Percentiles rank a stretch among this genome's conserved stretches.
These are phyloP conservation scores for Cettia cetti DNA, from an alignment of 2,113 vertebrate genomes.

Conservation along the genomic window DNA sequence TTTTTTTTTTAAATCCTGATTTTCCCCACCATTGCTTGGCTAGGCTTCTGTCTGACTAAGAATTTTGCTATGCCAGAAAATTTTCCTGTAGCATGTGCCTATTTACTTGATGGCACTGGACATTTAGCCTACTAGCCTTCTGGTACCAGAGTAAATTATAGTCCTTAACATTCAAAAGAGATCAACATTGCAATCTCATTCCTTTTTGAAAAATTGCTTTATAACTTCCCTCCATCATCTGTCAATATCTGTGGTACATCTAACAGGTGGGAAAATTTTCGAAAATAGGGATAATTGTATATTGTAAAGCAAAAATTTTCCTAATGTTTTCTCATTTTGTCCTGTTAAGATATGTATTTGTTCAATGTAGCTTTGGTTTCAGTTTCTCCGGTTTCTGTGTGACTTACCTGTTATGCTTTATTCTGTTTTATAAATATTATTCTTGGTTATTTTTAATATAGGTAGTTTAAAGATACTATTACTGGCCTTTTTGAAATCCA, in stretches of 20 bases:
- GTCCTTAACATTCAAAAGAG: neutral
- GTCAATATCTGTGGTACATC: neutral
- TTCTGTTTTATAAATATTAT: neutral
- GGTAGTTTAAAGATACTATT: neutral
- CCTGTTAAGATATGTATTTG: neutral
- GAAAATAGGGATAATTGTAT: accelerated
- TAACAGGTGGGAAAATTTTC: neutral
- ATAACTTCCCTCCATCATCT: neutral
- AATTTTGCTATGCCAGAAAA: neutral
- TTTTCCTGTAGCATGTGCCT: neutral
- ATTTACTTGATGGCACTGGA: neutral
- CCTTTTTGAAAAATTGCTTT: neutral
- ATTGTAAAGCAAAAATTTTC: neutral
- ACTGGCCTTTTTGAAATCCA: neutral
- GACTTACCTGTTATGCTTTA: neutral
- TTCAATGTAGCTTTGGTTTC: neutral
- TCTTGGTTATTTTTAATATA: neutral
- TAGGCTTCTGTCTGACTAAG: neutral
- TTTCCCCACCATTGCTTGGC: neutral
- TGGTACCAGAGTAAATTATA: neutral
- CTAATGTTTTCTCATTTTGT: neutral
- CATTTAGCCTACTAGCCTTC: neutral
- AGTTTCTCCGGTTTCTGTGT: neutral
- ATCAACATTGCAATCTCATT: neutral
- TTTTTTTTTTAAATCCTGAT: neutral